Evolutionary conservation across 2,888 invertebrate genomes (phyloP).

Genomic region (Cephus pygmeus): DNA sequence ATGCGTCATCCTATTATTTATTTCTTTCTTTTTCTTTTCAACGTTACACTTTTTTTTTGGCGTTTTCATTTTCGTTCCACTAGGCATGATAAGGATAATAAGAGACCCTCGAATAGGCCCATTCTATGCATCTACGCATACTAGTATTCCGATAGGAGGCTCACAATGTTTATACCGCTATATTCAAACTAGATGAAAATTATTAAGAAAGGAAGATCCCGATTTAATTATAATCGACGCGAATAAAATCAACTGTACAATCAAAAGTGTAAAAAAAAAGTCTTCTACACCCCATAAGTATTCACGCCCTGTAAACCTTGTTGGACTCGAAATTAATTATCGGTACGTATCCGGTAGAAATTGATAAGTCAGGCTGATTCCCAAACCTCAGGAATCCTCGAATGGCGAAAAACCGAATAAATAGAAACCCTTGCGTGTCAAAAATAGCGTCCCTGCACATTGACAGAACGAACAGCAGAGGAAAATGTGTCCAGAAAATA

Average conservation of each 20-base stretch:
- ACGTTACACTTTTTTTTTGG: not conserved
- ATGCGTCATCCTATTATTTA: not conserved
- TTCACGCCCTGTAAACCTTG: not conserved
- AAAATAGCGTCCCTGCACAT: constrained; percentile 29
- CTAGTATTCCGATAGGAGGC: not conserved
- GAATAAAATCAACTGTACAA: not conserved
- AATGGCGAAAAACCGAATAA: constrained; percentile 11
- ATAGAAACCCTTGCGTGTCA: constrained; percentile 20
- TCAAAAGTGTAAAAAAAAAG: not conserved
- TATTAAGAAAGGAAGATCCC: constrained; percentile 18
- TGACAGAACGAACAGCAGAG: constrained; percentile 31
- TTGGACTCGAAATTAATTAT: not conserved
- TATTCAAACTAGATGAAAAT: not conserved
- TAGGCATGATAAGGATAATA: not conserved
- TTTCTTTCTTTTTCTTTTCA: not conserved
- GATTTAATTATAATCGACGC: constrained; percentile 7
- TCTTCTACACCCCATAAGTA: not conserved
- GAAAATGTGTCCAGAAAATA: constrained; percentile 49
- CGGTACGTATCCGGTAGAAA: constrained; percentile 13
- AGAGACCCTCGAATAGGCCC: constrained; percentile 18
- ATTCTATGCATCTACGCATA: not conserved
- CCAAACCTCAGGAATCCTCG: not conserved
- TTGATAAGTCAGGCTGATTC: not conserved
- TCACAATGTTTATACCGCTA: not conserved
- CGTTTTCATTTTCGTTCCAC: not conserved